A percentile compares a stretch with the other conserved stretches of the same genome.
Conservation (phyloP, 1,140 invertebrate genomes). For the Leptinotarsa texana region DNA sequence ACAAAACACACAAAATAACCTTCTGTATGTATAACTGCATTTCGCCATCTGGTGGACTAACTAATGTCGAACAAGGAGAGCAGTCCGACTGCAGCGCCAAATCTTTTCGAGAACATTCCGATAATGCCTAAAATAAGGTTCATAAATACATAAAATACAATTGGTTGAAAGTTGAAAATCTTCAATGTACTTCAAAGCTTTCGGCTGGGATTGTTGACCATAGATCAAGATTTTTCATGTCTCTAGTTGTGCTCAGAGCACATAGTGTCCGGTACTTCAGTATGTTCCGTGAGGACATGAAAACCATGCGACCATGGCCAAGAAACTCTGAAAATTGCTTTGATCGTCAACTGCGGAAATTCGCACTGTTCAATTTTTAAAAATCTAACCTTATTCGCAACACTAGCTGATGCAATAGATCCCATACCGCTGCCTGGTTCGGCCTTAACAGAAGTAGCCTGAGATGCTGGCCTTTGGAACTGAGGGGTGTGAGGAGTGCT, state of each 20-base stretch:
- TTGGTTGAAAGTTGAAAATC: no score
- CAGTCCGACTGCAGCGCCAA: conserved; percentile 54
- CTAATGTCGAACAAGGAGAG: conserved; percentile 53
- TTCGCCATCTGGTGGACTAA: conserved; percentile 51
- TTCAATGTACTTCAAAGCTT: no score
- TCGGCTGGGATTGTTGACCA: no score
- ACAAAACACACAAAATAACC: conserved; percentile 44
- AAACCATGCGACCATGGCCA: no score
- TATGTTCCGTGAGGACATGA: no score
- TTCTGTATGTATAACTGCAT: conserved; percentile 46
- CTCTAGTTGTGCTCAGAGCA: no score
- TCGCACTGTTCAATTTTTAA: neutral
- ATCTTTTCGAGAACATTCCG: conserved; percentile 64
- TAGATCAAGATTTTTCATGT: no score
- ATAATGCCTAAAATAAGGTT: conserved; percentile 50
- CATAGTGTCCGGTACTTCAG: no score
- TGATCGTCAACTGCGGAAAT: no score
- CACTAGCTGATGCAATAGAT: conserved; percentile 56
- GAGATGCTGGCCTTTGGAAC: conserved; percentile 59
- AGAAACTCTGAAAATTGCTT: no score
- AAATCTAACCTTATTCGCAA: conserved; percentile 52
- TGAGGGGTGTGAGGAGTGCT: conserved; percentile 35
- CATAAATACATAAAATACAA: no score
- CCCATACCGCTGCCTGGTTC: conserved; percentile 64
- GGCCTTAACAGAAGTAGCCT: conserved; percentile 66